These are phyloP conservation scores for Amblyraja radiata DNA, from an alignment of 2,797 vertebrate genomes.

Conservation along the genomic window DNA sequence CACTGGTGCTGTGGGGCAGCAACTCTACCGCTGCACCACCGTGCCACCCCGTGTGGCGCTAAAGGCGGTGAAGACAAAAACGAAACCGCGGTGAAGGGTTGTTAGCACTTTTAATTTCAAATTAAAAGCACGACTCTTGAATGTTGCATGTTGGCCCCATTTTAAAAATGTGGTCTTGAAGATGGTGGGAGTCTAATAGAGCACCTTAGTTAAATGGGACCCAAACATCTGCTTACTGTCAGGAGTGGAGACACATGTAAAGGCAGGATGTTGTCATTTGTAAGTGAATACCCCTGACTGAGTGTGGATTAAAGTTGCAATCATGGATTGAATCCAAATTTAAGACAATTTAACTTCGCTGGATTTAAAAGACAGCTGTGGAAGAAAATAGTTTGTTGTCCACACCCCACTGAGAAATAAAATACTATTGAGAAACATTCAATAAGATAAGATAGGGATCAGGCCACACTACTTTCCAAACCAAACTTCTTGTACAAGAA, in stretches of 20 bases:
- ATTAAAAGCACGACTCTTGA: background rate
- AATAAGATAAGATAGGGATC: background rate
- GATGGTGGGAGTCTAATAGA: constrained; percentile 16
- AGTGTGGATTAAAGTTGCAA: constrained; percentile 10
- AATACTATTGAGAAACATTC: background rate
- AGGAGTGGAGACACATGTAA: constrained; percentile 3
- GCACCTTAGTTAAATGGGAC: background rate
- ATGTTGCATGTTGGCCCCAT: background rate
- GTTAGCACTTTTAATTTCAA: constrained; percentile 3
- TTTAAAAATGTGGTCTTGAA: background rate
- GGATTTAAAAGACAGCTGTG: background rate
- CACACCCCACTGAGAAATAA: background rate
- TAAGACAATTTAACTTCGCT: background rate
- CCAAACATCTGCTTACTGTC: constrained; percentile 5
- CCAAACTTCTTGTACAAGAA: background rate
- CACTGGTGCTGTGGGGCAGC: too few relatives aligned
- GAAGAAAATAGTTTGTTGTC: background rate
- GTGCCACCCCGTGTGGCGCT: background rate
- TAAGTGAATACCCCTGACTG: constrained; percentile 18
- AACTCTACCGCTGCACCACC: too few relatives aligned
- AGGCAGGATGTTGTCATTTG: constrained; percentile 20
- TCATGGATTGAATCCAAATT: constrained; percentile 23
- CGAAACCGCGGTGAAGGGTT: background rate
- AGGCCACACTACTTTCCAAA: background rate
- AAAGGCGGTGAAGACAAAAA: background rate